A percentile compares a stretch with the other conserved stretches of the same genome.
Evolutionary conservation across 2,888 invertebrate species (phyloP).

Genomic region (Caenorhabditis sp.): DNA sequence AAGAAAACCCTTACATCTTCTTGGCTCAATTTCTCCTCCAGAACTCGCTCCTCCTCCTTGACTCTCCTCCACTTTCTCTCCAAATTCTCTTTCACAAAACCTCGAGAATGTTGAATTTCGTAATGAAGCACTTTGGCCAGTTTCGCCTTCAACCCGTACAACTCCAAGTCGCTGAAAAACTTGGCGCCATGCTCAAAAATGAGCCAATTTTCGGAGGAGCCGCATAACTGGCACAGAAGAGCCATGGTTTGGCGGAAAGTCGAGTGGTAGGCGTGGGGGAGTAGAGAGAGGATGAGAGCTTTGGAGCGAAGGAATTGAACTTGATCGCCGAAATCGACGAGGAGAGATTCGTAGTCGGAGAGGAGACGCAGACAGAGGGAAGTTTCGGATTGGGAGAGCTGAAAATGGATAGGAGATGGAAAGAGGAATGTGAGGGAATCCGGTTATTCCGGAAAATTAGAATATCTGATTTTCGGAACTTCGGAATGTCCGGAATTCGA

Average conservation of each 20-base stretch:
- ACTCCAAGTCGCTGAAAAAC: constrained; percentile 14
- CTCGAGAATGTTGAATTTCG: constrained; percentile 50
- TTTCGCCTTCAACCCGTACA: constrained; percentile 42
- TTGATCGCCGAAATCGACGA: constrained; percentile 65
- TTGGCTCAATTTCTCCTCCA: constrained; percentile 14
- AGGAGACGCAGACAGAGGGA: constrained; percentile 16
- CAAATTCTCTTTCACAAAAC: constrained; percentile 50
- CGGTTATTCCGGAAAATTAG: no score
- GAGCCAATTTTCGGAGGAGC: constrained; percentile 57
- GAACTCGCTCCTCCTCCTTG: constrained; percentile 1
- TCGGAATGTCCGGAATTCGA: no score
- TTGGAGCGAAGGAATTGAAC: constrained; percentile 57
- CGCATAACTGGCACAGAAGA: constrained; percentile 53
- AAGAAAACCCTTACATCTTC: constrained; percentile 9
- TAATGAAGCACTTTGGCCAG: constrained; percentile 37
- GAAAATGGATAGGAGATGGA: not conserved
- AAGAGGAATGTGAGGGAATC: no score
- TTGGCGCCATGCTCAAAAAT: constrained; percentile 27
- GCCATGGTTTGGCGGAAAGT: constrained; percentile 44
- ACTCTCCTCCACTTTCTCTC: constrained; percentile 16
- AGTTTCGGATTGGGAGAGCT: constrained; percentile 15
- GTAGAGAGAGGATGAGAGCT: constrained; percentile 23
- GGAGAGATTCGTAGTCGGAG: constrained; percentile 30
- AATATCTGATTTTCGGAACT: no score
- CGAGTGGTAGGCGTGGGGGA: not conserved